Evolutionary conservation across 2,113 vertebrate species (phyloP).

Genomic region (Okapia johnstoni): DNA sequence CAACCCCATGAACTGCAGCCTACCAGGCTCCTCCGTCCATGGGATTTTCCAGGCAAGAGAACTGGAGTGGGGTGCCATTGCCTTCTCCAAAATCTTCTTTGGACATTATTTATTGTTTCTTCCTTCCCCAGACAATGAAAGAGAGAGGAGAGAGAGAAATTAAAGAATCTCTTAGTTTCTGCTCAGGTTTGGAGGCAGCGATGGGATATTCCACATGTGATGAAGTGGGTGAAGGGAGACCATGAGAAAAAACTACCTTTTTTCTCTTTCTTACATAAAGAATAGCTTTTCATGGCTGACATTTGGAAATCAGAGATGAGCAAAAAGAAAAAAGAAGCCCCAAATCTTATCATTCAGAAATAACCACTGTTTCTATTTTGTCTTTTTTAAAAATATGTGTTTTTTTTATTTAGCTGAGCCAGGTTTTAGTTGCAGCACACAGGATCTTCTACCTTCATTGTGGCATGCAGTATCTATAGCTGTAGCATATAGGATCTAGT

Average conservation of each 20-base stretch:
- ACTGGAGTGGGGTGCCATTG: no score
- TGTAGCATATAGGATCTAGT: neutral
- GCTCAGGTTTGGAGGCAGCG: neutral
- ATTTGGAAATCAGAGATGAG: neutral
- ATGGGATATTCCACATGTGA: neutral
- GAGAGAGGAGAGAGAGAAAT: neutral
- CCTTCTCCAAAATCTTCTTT: neutral
- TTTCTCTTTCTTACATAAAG: neutral
- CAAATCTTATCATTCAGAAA: neutral
- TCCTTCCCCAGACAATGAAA: neutral
- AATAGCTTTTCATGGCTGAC: neutral
- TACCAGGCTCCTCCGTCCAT: no score
- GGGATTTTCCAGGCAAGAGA: no score
- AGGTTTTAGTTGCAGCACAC: neutral
- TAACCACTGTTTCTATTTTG: neutral
- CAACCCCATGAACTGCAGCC: no score
- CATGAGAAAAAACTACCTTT: neutral
- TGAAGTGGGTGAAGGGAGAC: neutral
- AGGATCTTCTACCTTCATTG: neutral
- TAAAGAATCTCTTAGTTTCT: no score
- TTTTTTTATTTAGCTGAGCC: neutral
- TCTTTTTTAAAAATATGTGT: neutral
- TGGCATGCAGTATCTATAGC: neutral
- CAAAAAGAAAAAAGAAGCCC: neutral
- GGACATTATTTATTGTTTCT: neutral